Evolutionary conservation across 2,797 vertebrate species (phyloP).

Genomic region (Limnodromus scolopaceus): DNA sequence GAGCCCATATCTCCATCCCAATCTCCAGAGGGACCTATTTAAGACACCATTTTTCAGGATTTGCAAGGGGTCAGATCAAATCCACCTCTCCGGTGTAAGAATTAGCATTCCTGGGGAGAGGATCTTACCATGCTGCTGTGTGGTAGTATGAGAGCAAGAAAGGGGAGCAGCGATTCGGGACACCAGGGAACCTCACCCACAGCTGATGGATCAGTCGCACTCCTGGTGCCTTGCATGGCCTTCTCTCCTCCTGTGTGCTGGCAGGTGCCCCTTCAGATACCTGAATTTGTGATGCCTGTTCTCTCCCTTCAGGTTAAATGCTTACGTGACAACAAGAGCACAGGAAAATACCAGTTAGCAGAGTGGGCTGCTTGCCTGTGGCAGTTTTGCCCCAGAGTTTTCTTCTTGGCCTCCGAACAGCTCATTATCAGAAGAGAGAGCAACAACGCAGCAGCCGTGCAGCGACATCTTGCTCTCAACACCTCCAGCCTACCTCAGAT

Average conservation of each 20-base stretch:
- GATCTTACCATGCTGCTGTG: neutral
- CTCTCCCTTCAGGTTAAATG: neutral
- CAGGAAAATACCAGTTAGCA: neutral
- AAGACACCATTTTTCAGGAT: neutral
- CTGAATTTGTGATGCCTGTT: neutral
- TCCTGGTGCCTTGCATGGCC: too few species aligned
- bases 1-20: neutral
- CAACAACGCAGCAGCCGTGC: neutral
- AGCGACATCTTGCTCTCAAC: neutral
- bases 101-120: neutral
- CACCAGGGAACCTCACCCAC: neutral
- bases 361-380: neutral
- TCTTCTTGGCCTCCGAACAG: neutral
- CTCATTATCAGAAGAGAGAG: neutral
- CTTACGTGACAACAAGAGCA: neutral
- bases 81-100: neutral
- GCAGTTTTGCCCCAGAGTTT: neutral
- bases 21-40: neutral
- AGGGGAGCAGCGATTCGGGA: neutral
- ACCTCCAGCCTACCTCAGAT: neutral
- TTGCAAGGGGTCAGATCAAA: neutral
- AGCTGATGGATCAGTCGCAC: neutral
- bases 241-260: neutral
- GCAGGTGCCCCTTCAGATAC: fast-evolving
- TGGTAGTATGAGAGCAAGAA: neutral